Evolutionary conservation across 2,888 invertebrate species (phyloP), one percentile per base, ranked within the genome.

Genomic region (Masnerella sp.): DNA sequence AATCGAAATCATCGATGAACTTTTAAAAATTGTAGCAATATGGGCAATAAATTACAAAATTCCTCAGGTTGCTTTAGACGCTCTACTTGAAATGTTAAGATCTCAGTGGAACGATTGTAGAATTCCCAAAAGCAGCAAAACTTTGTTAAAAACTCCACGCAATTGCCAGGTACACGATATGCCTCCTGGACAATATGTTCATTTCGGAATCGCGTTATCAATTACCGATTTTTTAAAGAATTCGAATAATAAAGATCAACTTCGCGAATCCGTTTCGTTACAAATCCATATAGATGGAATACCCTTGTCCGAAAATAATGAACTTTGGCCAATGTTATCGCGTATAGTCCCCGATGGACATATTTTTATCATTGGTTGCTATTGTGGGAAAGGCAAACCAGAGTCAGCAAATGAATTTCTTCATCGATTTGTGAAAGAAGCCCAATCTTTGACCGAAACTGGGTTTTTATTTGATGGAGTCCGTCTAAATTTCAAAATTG

Each of bases 271-370:
- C 11, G 5, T 62, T 22, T n/a, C n/a, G n/a, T n/a, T n/a, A n/a
- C 49, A 68, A 51, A 30, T 68, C 14, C 36, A 43, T 5, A 28
- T 59, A 14, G 70, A 74, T 18, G 74, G 70, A 2, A 32, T 65
- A 28, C 51, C 70, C 0, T n/a, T n/a, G n/a, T 17, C 62, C 14
- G 22, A 40, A 1, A 54, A 59, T 28, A 45, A 64, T 12, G 43
- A 65, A 14, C 49, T 74, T 18, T 74, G 65, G 65, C 70, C 69
- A 14, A 69, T 64, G 34, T 17, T 64, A 30, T 52, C 25, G 7
- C 32, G 42, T 20, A 15, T 68, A 1, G n/a, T 58, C 1, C 68
- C 68, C 22, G 28, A 42, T 43, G 58, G 43, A 15, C 36, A 58
- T 7, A 43, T 59, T 2, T 59, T 59, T 30, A 32, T 30, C 22